These are phyloP conservation scores for Pseudomugil tenellus DNA, from an alignment of 2,797 vertebrate species.

Conservation along the genomic window DNA sequence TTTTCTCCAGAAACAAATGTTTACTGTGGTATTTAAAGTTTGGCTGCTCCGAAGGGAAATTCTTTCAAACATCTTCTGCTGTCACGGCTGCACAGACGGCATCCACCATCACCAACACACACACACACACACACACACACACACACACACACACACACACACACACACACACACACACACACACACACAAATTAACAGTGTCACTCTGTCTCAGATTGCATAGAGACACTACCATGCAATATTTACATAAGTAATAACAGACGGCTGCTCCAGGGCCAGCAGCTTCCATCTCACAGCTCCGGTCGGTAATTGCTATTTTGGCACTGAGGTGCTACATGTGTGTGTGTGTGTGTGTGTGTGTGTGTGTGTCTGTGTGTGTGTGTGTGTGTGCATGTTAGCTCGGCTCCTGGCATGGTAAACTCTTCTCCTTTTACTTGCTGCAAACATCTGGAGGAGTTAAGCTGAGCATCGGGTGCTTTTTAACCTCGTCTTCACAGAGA, in stretches of 20 bases:
- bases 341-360: conserved; percentile 25
- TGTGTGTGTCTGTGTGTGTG: conserved; percentile 17
- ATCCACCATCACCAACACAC: conserved; percentile 32
- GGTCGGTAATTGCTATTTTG: conserved; percentile 75
- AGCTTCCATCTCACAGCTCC: conserved; percentile 66
- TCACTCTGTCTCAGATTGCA: conserved; percentile 70
- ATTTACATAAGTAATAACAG: conserved; percentile 80
- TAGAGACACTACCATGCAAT: conserved; percentile 69
- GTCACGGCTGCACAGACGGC: conserved; percentile 12
- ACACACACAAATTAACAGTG: conserved; percentile 33
- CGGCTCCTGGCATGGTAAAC: conserved; percentile 15
- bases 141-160: conserved; percentile 36
- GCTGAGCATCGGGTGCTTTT: too few species aligned
- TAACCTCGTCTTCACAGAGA: too few species aligned
- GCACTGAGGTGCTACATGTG: conserved; percentile 66
- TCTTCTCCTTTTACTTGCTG: conserved; percentile 32
- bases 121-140: conserved; percentile 48
- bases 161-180: conserved; percentile 47
- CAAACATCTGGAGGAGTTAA: conserved; percentile 27
- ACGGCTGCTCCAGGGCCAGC: conserved; percentile 59
- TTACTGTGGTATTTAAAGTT: conserved; percentile 24
- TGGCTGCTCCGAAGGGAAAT: conserved; percentile 38
- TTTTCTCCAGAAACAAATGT: background rate
- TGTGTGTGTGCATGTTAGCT: conserved; percentile 8
- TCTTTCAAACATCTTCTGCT: conserved; percentile 29